phyloP scores from a whole-genome alignment of 2,797 vertebrate species.

The Cynopterus sphinx region DNA sequence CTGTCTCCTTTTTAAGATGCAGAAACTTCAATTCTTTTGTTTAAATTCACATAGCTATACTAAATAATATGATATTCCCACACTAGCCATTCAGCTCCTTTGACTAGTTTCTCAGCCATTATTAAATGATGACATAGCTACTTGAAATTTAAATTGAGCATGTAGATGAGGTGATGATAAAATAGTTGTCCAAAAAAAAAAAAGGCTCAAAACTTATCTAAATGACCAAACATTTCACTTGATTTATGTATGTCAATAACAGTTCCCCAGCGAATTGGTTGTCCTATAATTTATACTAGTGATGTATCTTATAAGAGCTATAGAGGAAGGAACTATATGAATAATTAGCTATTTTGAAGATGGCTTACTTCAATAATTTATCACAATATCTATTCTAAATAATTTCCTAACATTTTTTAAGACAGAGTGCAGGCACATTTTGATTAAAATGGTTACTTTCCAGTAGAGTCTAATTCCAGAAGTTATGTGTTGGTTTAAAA shows the following conservation, averaged over 20 bases:
- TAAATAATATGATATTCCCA: background rate
- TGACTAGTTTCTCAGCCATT: background rate
- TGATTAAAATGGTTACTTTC: background rate
- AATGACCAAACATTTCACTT: background rate
- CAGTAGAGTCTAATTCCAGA: background rate
- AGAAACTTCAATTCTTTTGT: background rate
- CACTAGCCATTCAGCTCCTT: background rate
- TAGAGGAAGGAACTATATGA: background rate
- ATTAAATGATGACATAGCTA: background rate
- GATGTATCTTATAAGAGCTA: background rate
- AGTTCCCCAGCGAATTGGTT: background rate
- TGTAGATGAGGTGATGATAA: background rate
- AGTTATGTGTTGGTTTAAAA: background rate
- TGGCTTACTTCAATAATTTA: background rate
- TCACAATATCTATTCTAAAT: background rate
- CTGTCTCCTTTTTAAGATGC: background rate
- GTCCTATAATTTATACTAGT: background rate
- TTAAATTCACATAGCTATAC: background rate
- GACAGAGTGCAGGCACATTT: background rate
- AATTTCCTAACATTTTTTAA: background rate
- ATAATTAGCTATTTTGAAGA: background rate
- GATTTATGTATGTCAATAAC: background rate
- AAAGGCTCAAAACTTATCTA: background rate
- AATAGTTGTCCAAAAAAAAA: background rate
- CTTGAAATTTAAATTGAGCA: background rate